phyloP scores from a whole-genome alignment of 1,140 invertebrate genomes.

The Macrobrachium rosenbergii region DNA sequence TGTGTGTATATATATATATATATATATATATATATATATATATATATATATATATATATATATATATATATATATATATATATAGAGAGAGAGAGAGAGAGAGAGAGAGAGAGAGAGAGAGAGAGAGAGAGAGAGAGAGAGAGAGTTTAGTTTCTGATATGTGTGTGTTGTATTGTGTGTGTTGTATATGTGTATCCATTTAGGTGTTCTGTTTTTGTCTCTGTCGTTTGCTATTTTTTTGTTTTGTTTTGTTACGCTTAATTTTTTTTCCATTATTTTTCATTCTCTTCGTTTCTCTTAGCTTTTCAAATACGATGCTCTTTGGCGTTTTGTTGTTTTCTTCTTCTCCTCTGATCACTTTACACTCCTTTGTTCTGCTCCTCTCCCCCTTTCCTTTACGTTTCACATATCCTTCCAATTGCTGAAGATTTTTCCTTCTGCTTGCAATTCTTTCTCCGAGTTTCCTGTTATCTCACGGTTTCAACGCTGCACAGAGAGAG shows the following conservation, averaged over 20 bases:
- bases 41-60: too few relatives aligned
- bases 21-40: neutral
- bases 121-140: too few relatives aligned
- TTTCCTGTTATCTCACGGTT: neutral
- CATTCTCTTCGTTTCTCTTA: neutral
- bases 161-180: slow-evolving; percentile 3
- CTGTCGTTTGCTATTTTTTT: neutral
- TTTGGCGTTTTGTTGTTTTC: neutral
- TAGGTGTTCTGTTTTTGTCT: neutral
- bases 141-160: too few relatives aligned
- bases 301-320: neutral
- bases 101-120: too few relatives aligned
- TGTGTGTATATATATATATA: slow-evolving; percentile 24
- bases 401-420: neutral
- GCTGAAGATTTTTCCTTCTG: neutral
- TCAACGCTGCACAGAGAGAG: neutral
- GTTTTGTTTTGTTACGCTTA: neutral
- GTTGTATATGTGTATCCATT: neutral
- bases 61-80: too few relatives aligned
- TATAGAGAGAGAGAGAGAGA: too few relatives aligned
- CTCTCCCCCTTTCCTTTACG: slow-evolving; percentile 2
- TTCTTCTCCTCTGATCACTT: too few relatives aligned
- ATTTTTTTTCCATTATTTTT: neutral
- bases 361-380: neutral
- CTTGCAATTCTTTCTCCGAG: neutral